These are phyloP conservation scores for Xenops minutus DNA, from an alignment of 2,797 vertebrate species.

Conservation along the genomic window DNA sequence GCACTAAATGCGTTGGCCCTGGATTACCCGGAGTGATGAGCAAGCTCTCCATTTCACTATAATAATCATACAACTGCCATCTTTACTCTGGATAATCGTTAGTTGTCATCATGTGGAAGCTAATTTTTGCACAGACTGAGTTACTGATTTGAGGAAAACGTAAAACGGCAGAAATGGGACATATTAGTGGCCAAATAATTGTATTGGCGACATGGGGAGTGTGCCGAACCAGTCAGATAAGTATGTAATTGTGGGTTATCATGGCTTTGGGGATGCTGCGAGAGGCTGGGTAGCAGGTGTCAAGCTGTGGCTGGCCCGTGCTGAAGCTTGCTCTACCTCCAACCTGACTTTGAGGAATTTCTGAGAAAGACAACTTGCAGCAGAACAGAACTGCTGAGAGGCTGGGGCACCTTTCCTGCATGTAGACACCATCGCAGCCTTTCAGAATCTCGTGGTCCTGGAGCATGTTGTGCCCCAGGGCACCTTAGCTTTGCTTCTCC, in stretches of 20 bases:
- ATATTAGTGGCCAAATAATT: neutral
- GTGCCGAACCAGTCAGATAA: neutral
- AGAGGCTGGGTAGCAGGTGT: neutral
- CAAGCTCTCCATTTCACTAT: neutral
- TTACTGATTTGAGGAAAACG: neutral
- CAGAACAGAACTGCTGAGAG: neutral
- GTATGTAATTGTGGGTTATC: neutral
- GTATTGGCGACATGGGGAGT: neutral
- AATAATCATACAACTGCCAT: constrained; percentile 8
- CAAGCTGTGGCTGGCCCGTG: neutral
- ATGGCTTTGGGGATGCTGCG: neutral
- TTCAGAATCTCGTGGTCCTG: neutral
- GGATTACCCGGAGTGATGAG: neutral
- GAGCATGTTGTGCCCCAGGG: accelerated
- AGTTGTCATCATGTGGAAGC: neutral
- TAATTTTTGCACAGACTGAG: neutral
- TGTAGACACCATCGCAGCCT: accelerated
- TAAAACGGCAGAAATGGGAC: neutral
- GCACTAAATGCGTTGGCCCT: neutral
- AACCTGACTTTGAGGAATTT: neutral
- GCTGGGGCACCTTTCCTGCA: neutral
- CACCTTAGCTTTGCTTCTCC: neutral
- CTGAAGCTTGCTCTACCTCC: neutral
- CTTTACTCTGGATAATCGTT: neutral
- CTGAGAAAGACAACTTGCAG: neutral